A percentile compares a stretch with the other conserved stretches of the same genome.
Conservation (phyloP, 1,140 invertebrate genomes). For the Drosophila bocqueti region DNA sequence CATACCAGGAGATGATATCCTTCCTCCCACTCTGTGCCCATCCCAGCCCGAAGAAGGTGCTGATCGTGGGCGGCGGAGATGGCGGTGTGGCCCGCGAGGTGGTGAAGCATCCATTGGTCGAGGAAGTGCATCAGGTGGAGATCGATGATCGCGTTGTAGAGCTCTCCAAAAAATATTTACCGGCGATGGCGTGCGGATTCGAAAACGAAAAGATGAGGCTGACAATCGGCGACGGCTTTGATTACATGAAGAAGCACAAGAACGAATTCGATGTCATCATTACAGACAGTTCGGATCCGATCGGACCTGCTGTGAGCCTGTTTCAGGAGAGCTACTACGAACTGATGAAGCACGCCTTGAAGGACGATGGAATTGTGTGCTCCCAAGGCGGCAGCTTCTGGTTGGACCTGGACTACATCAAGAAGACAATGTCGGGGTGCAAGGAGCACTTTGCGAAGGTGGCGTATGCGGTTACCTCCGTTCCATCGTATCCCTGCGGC, state of each 20-base stretch:
- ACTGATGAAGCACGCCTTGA: constrained; percentile 93
- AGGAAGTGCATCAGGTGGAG: constrained; percentile 96
- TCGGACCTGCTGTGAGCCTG: constrained; percentile 91
- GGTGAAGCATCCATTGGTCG: constrained; percentile 95
- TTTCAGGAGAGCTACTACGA: constrained; percentile 95
- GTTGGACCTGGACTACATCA: constrained; percentile 93
- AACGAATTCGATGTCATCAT: constrained; percentile 98
- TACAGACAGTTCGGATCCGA: constrained; percentile 98
- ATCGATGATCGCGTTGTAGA: constrained; percentile 97
- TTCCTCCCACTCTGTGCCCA: constrained; percentile 97
- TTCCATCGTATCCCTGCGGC: constrained; percentile 98
- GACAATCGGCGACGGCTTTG: constrained; percentile 96
- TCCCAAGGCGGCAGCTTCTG: constrained; percentile 97
- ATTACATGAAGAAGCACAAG: constrained; percentile 95
- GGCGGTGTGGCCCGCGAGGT: constrained; percentile 95
- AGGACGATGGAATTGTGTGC: constrained; percentile 95
- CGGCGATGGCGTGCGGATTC: constrained; percentile 95
- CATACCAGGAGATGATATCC: constrained; percentile 99
- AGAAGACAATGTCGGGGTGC: constrained; percentile 90
- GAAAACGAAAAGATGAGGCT: constrained; percentile 93
- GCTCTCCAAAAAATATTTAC: constrained; percentile 95
- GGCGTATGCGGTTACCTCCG: constrained; percentile 92
- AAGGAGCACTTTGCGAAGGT: constrained; percentile 90
- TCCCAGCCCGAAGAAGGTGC: constrained; percentile 95
- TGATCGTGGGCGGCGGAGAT: constrained; percentile 99